Evolutionary conservation across 2,888 invertebrate genomes (phyloP).

Genomic region (Harpagoxenus sublaevis): DNA sequence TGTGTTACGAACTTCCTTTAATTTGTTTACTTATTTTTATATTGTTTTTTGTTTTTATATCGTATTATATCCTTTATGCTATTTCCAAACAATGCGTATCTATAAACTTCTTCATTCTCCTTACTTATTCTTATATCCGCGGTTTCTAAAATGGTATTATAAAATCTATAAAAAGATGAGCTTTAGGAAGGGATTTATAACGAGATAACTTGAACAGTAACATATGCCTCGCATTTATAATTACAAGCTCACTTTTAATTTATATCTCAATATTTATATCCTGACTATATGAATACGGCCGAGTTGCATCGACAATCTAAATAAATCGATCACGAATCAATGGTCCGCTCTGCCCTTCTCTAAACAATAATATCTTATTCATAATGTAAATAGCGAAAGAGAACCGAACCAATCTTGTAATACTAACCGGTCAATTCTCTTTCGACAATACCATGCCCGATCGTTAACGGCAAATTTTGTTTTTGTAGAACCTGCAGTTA

Average conservation of each 20-base stretch:
- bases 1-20: neutral
- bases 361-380: slow-evolving; percentile 12
- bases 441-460: neutral
- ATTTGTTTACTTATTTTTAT: neutral
- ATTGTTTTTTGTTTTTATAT: neutral
- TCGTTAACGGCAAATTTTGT: neutral
- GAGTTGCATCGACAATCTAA: neutral
- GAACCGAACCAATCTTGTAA: neutral
- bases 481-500: neutral
- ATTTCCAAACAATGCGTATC: neutral
- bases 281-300: slow-evolving; percentile 16
- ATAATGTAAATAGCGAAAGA: slow-evolving; percentile 4
- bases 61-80: neutral
- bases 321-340: neutral
- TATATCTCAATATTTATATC: neutral
- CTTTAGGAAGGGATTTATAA: slow-evolving; percentile 5
- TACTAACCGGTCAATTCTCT: neutral
- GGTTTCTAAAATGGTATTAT: slow-evolving; percentile 6
- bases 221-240: slow-evolving; percentile 13
- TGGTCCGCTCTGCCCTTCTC: neutral
- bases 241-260: too few species aligned
- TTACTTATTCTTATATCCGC: neutral
- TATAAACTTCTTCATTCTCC: neutral
- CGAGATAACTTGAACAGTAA: slow-evolving; percentile 9
- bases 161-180: slow-evolving; percentile 13